Evolutionary conservation across 1,140 invertebrate species (phyloP).

Genomic region (Nomia melanderi): DNA sequence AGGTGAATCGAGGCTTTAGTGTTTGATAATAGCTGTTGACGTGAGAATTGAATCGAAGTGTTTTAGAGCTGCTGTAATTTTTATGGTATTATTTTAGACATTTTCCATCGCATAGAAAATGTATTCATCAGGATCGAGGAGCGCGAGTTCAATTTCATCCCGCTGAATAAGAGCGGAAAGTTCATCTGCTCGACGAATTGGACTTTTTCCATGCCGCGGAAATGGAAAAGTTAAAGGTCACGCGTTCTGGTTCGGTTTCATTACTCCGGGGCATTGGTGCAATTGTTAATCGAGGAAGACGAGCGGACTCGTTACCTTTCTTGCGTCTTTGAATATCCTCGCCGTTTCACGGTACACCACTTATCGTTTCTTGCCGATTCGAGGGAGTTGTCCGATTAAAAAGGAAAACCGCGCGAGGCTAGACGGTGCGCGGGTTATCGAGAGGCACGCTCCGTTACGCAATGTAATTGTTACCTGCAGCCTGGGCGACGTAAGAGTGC

Average conservation of each 20-base stretch:
- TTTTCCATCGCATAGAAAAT: too few relatives aligned
- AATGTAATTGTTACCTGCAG: constrained; percentile 63
- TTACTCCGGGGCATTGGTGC: neutral
- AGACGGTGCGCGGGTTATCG: too few relatives aligned
- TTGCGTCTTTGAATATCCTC: neutral
- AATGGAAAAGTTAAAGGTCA: constrained; percentile 2
- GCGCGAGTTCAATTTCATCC: neutral
- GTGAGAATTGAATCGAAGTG: too few relatives aligned
- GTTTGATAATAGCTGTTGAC: too few relatives aligned
- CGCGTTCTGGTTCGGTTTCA: neutral
- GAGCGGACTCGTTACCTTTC: neutral
- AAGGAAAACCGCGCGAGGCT: too few relatives aligned
- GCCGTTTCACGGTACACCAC: too few relatives aligned
- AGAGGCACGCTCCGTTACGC: neutral
- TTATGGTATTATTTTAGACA: too few relatives aligned
- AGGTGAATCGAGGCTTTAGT: too few relatives aligned
- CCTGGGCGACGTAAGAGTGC: constrained; percentile 50
- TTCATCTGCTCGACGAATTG: neutral
- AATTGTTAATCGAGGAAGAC: neutral
- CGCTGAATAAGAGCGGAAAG: neutral
- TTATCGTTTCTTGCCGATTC: too few relatives aligned
- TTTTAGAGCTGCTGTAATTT: too few relatives aligned
- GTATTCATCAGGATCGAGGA: too few relatives aligned
- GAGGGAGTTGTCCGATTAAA: too few relatives aligned
- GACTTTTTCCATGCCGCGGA: neutral